Evolutionary conservation across 2,888 invertebrate genomes (phyloP).

Genomic region (Oscheius sp.): DNA sequence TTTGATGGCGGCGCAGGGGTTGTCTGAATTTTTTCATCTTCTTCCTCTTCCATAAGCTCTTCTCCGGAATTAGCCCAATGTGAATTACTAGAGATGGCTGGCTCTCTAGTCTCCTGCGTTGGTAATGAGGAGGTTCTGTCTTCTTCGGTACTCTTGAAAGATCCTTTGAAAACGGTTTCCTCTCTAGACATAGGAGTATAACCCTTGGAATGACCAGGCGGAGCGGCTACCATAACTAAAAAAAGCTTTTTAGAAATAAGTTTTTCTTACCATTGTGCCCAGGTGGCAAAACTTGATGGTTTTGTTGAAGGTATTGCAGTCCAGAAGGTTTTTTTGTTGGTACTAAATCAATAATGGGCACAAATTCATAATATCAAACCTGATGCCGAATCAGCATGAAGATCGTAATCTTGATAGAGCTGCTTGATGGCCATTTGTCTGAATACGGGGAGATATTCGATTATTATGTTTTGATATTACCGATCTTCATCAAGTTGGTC

Average conservation of each 20-base stretch:
- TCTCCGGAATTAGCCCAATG: neutral
- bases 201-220: slow-evolving; percentile 5
- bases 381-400: slow-evolving; percentile 5
- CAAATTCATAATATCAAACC: neutral
- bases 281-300: neutral
- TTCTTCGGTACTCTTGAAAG: slow-evolving; percentile 2
- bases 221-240: slow-evolving; percentile 2
- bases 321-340: neutral
- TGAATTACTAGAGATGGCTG: neutral
- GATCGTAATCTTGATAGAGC: slow-evolving; percentile 64
- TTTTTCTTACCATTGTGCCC: slow-evolving; percentile 1
- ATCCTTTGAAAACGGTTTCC: neutral
- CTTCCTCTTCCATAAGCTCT: neutral
- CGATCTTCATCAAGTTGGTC: slow-evolving; percentile 40
- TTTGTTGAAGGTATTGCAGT: neutral
- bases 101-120: neutral
- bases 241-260: neutral
- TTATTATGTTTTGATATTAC: neutral
- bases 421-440: slow-evolving; percentile 64
- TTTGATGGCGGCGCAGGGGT: neutral
- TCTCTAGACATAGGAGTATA: neutral
- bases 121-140: neutral
- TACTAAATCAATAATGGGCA: neutral
- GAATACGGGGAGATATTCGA: slow-evolving; percentile 31
- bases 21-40: neutral